Evolutionary conservation across 2,888 invertebrate genomes (phyloP), one percentile per base, ranked within the genome.

Genomic region (Erynnis tages): DNA sequence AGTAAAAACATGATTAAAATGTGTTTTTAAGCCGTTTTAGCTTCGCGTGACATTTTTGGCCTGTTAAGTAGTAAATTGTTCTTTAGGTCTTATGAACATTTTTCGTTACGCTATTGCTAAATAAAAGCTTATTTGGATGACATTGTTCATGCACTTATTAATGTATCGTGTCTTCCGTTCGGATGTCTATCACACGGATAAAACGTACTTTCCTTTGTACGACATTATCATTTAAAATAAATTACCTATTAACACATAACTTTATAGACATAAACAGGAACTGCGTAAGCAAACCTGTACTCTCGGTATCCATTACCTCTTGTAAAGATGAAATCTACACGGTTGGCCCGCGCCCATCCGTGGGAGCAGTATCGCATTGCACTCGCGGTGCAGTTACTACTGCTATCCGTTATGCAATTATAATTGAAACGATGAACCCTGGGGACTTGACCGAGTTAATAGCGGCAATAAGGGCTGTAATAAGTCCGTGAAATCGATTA

Each of bases 261-360:
- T 5, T 27, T 27, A 27, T n/a, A 27, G 27, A 5, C 27, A 16
- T 23, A 23, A 11, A 40, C 25, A 25, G 46, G 46, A 46, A 46
- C 10, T 27, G 17, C 35, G 35, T 46, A 35, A 46, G 11, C 13
- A 27, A 35, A 35, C 16, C 46, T 16, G 11, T 45, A 23, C 10
- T 4, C 17, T 7, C 11, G 23, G 35, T 35, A 35, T 46, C 25
- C 35, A 46, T 45, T 45, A 45, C 45, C 16, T n/a, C 3, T 32
- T 21, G 17, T 46, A 35, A 46, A 46, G 35, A 35, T 45, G 45
- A 45, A 45, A 45, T 45, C 45, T 34, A 45, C 21, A 6, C 23
- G 44, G 14, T 19, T 11, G 17, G 4, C 17, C 13, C 43, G 44
- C 19, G 44, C 32, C 32, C 32, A 16, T 21, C 23, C 45, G 45